Percentiles rank a stretch among this genome's conserved stretches.
Evolutionary conservation across 2,888 invertebrate genomes (phyloP).

Genomic region (Sepiola atlantica): DNA sequence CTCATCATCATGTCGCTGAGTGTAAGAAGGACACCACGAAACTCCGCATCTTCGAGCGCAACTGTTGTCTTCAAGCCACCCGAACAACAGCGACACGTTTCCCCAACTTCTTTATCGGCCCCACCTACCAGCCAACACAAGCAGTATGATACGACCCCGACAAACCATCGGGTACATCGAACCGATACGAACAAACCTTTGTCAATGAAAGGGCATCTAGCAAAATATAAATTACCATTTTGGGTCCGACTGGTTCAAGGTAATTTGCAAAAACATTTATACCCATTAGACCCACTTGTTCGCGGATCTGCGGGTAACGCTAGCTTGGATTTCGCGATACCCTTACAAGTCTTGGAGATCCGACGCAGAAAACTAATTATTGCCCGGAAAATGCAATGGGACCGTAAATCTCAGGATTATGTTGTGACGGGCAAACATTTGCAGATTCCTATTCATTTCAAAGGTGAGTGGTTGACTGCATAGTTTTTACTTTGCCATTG

Average conservation of each 20-base stretch:
- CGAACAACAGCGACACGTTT: not conserved
- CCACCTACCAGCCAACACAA: not conserved
- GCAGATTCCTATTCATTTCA: conserved; percentile 64
- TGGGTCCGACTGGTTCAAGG: conserved; percentile 36
- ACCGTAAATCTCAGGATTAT: conserved; percentile 64
- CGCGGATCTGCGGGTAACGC: not conserved
- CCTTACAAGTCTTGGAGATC: conserved; percentile 63
- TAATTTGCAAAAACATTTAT: not conserved
- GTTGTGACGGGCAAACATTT: conserved; percentile 60
- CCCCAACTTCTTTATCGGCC: not conserved
- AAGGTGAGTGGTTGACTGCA: conserved; percentile 58
- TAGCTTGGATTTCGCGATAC: conserved; percentile 49
- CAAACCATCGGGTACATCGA: not conserved
- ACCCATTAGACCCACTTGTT: not conserved
- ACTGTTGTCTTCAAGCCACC: not conserved
- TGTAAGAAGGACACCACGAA: too few species aligned
- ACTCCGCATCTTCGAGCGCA: not conserved
- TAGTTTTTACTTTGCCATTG: not conserved
- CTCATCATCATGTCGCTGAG: not conserved
- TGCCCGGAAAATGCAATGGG: conserved; percentile 65
- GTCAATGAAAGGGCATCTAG: conserved; percentile 42
- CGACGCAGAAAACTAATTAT: conserved; percentile 63
- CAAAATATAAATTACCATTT: conserved; percentile 40
- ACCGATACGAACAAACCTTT: not conserved
- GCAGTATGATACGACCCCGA: not conserved